phyloP scores from a whole-genome alignment of 2,113 vertebrate species.

The Nesogale talazaci region DNA sequence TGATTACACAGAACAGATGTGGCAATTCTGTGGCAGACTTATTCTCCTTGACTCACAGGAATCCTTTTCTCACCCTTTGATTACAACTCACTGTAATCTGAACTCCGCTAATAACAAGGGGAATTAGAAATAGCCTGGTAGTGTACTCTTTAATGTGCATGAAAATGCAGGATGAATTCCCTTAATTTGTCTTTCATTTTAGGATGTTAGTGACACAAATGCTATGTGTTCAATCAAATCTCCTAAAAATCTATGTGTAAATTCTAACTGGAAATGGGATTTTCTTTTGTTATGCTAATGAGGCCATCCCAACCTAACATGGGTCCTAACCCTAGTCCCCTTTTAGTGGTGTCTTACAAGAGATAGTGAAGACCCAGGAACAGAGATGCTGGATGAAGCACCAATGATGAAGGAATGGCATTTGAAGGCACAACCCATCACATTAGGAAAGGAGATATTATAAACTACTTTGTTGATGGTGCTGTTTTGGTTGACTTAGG shows the following conservation, averaged over 20 bases:
- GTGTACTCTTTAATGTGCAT: not conserved
- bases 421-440: not conserved
- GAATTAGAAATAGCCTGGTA: not conserved
- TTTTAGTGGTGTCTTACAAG: not conserved
- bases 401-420: not conserved
- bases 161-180: conserved; percentile 20
- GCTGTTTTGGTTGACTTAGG: not conserved
- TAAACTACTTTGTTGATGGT: not conserved
- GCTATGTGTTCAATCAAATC: not conserved
- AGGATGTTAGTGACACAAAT: conserved; percentile 14
- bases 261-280: not conserved
- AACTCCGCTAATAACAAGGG: not conserved
- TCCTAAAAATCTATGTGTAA: not conserved
- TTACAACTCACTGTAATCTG: not conserved
- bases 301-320: not conserved
- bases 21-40: not conserved
- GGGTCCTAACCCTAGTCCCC: not conserved
- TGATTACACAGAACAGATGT: not conserved
- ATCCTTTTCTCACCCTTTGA: not conserved
- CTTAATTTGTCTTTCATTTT: conserved; percentile 43
- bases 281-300: not conserved
- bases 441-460: not conserved
- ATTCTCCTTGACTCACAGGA: not conserved
- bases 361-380: not conserved
- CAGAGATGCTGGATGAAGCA: not conserved